Evolutionary conservation across 2,113 vertebrate species (phyloP), one percentile per base, ranked within the genome.

Genomic region (Alexandromys fortis): DNA sequence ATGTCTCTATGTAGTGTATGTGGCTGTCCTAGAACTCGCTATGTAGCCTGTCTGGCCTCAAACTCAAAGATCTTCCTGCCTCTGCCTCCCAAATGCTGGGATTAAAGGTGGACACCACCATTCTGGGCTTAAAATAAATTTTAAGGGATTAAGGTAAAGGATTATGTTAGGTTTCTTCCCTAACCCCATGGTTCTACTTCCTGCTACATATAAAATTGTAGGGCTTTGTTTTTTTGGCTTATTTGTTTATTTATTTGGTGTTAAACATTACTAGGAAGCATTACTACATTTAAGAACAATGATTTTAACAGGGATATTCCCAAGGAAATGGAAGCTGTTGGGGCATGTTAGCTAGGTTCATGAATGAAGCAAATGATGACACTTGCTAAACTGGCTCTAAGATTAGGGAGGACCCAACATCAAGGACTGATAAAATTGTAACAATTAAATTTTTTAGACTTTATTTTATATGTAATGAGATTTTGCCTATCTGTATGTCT

Each of bases 351-450:
- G 42, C 47, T 68, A 73, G 7, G 5, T 94, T 96, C 38, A n/a
- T 83, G 33, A 38, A 11, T 96, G 77, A 82, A 95, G 38, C 72
- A 96, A 76, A 90, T 86, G 55, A 52, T 82, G 81, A 28, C 78
- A 86, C 33, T 91, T 22, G 10, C 21, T 78, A 7, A 97, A 83
- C 33, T 95, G n/a, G 33, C 90, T 92, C 24, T 33, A 82, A 82
- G 67, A 75, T 96, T 70, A 94, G 42, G 26, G 86, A 67, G 22
- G 85, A 33, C 38, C 82, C 12, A 83, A 16, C 81, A 90, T 96
- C 14, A 90, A 94, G 28, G 65, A 7, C 22, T 87, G 35, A 35
- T 52, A 68, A 68, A 86, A n/a, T 87, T 3, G 79, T 38, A 55
- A 82, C 61, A 35, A 42, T 45, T 65, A 65, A 67, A 10, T 6